phyloP scores from a whole-genome alignment of 2,888 invertebrate genomes.

The Chelonus formosanus region DNA sequence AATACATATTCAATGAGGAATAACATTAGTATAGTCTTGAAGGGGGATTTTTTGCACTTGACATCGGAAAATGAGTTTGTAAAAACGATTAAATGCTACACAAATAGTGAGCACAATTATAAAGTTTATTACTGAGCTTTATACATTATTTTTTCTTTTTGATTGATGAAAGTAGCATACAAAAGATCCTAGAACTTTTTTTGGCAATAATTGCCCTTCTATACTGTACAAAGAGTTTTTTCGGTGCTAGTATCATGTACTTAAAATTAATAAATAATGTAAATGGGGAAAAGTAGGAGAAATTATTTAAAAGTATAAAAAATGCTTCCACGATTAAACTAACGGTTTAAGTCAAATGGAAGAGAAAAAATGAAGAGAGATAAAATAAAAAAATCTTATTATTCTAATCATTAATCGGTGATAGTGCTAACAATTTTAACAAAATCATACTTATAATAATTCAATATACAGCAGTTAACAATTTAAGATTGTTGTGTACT shows the following conservation, averaged over 20 bases:
- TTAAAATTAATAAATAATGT: constrained; percentile 49
- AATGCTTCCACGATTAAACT: constrained; percentile 58
- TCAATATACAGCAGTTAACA: constrained; percentile 59
- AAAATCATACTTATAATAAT: constrained; percentile 41
- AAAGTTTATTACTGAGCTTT: constrained; percentile 7
- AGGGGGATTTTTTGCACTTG: no score
- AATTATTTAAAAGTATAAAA: constrained; percentile 31
- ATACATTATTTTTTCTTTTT: not conserved
- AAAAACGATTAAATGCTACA: not conserved
- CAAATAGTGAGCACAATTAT: constrained; percentile 6
- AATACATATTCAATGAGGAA: not conserved
- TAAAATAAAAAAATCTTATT: constrained; percentile 38
- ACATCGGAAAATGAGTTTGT: not conserved
- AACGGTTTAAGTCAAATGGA: constrained; percentile 27
- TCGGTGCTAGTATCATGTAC: constrained; percentile 62
- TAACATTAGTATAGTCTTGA: not conserved
- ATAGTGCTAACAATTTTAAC: constrained; percentile 46
- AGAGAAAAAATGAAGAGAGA: constrained; percentile 15
- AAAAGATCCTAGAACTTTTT: constrained; percentile 1
- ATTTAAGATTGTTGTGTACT: constrained; percentile 44
- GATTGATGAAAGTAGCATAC: not conserved
- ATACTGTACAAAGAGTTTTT: constrained; percentile 50
- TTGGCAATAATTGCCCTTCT: constrained; percentile 33
- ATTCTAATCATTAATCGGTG: constrained; percentile 52
- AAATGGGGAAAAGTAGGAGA: constrained; percentile 25